Percentiles rank a stretch among this genome's conserved stretches.
phyloP scores from a whole-genome alignment of 2,888 invertebrate genomes.

The Himalopsyche tibetana region DNA sequence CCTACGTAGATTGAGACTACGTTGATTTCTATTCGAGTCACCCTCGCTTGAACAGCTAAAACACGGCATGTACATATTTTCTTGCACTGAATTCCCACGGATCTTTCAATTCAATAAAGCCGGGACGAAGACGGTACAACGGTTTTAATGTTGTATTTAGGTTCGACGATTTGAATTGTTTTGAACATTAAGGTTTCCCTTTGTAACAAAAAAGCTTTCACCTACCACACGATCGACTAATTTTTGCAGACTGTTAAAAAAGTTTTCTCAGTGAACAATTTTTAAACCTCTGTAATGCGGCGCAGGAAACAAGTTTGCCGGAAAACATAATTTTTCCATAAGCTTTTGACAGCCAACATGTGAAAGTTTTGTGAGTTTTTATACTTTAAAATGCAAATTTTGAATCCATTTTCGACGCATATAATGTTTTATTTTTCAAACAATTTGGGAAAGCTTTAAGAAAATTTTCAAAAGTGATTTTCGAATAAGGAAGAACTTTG shows the following conservation, averaged over 20 bases:
- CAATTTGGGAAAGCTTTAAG: neutral
- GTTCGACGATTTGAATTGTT: too few relatives aligned
- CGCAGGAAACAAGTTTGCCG: neutral
- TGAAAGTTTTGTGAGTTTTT: conserved; percentile 16
- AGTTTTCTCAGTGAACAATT: neutral
- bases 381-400: conserved; percentile 9
- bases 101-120: too few relatives aligned
- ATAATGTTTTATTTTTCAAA: neutral
- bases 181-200: too few relatives aligned
- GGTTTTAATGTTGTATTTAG: too few relatives aligned
- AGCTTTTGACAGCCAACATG: conserved; percentile 32
- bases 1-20: too few relatives aligned
- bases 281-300: neutral
- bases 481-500: neutral
- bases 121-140: too few relatives aligned
- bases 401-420: neutral
- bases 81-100: too few relatives aligned
- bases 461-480: neutral
- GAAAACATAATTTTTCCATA: conserved; percentile 24
- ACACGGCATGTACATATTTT: too few relatives aligned
- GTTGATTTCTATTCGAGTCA: too few relatives aligned
- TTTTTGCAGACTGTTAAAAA: neutral
- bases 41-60: too few relatives aligned
- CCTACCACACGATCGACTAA: too few relatives aligned
- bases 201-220: too few relatives aligned